phyloP scores from a whole-genome alignment of 2,888 invertebrate genomes.

The Agrotis puta region DNA sequence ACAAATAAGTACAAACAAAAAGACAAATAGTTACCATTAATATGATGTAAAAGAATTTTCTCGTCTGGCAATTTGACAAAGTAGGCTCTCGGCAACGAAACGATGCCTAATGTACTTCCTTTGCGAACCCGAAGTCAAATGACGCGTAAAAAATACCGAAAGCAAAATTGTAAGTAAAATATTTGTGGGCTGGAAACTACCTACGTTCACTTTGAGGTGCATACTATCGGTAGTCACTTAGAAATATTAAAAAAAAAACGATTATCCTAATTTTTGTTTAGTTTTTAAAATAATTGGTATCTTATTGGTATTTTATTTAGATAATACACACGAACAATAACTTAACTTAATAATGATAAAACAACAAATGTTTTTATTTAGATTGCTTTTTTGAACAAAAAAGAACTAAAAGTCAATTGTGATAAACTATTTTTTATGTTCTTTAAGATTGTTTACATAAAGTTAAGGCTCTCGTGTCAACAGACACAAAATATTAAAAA shows the following conservation, averaged over 20 bases:
- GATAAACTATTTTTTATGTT: too few relatives aligned
- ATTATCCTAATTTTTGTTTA: constrained; percentile 2
- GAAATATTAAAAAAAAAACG: constrained; percentile 6
- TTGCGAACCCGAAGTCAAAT: constrained; percentile 48
- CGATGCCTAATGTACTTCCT: constrained; percentile 54
- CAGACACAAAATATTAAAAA: neutral
- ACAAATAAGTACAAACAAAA: neutral
- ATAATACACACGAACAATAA: too few relatives aligned
- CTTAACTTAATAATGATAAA: too few relatives aligned
- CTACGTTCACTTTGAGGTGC: constrained; percentile 14
- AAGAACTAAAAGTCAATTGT: too few relatives aligned
- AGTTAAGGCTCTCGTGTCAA: too few relatives aligned
- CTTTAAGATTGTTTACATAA: too few relatives aligned
- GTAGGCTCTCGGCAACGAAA: constrained; percentile 47
- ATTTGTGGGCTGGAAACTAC: constrained; percentile 25
- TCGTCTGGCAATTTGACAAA: constrained; percentile 46
- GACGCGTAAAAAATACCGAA: constrained; percentile 49
- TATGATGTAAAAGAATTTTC: constrained; percentile 45
- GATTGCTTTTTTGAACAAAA: too few relatives aligned
- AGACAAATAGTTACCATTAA: constrained; percentile 32
- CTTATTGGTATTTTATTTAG: too few relatives aligned
- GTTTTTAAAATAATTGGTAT: too few relatives aligned
- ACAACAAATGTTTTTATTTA: too few relatives aligned
- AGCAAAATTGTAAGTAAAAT: constrained; percentile 50
- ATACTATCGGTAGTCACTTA: neutral